Percentiles rank a stretch among this genome's conserved stretches.
Evolutionary conservation across 2,888 invertebrate species (phyloP).

Genomic region (Watsonalla binaria): DNA sequence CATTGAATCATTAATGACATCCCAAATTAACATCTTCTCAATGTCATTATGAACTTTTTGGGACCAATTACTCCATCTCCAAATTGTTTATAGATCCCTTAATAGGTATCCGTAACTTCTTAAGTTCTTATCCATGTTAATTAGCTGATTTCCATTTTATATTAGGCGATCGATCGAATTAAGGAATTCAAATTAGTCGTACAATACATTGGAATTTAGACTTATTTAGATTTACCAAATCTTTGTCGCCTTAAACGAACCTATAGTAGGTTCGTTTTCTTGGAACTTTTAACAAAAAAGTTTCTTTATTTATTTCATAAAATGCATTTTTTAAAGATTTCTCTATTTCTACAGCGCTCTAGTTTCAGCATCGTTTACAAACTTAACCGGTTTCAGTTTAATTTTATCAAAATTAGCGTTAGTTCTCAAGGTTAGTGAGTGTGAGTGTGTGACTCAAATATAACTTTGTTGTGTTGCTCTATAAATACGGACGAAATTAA

Average conservation of each 20-base stretch:
- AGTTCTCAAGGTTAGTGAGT: neutral
- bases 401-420: neutral
- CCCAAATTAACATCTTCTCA: too few species aligned
- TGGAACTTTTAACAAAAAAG: too few species aligned
- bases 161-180: neutral
- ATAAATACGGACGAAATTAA: slow-evolving; percentile 8
- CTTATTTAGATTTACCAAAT: neutral
- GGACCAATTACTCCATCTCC: too few species aligned
- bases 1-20: too few species aligned
- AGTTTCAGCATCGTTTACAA: neutral
- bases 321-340: too few species aligned
- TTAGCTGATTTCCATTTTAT: neutral
- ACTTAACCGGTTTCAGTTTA: neutral
- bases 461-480: neutral
- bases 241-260: too few species aligned
- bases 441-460: neutral
- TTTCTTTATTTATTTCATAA: too few species aligned
- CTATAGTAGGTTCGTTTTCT: too few species aligned
- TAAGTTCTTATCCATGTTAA: neutral
- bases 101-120: too few species aligned
- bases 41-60: too few species aligned
- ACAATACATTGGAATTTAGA: neutral
- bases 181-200: neutral
- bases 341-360: neutral
- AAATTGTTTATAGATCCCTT: too few species aligned